Percentiles rank a stretch among this genome's conserved stretches.
Evolutionary conservation across 2,113 vertebrate genomes (phyloP).

Genomic region (Scopus umbretta): DNA sequence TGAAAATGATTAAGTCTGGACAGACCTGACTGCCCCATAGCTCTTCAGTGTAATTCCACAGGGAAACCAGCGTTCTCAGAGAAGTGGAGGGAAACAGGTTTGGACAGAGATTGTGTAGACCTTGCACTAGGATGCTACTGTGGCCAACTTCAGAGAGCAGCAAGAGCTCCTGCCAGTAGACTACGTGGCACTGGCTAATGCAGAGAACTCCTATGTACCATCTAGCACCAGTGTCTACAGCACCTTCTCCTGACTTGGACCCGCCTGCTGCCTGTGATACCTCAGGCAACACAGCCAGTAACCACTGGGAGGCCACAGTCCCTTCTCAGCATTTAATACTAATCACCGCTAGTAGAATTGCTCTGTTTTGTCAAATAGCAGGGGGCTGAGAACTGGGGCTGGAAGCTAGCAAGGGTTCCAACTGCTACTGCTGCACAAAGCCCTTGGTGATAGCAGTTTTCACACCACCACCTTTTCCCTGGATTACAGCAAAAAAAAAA

Average conservation of each 20-base stretch:
- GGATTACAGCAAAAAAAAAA: too few species aligned
- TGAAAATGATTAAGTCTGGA: not conserved
- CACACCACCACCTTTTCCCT: not conserved
- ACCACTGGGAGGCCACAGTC: not conserved
- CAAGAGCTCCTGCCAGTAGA: not conserved
- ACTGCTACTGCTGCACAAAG: not conserved
- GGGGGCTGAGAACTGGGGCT: not conserved
- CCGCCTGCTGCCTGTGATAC: not conserved
- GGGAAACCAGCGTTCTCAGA: not conserved
- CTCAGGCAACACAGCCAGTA: not conserved
- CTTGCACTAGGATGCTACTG: not conserved
- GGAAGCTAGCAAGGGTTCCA: too few species aligned
- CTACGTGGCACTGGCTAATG: too few species aligned
- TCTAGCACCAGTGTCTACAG: not conserved
- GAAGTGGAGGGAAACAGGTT: accelerated
- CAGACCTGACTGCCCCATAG: not conserved
- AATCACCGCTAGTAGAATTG: not conserved
- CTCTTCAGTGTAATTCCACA: not conserved
- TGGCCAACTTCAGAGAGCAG: not conserved
- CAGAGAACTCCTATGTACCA: not conserved
- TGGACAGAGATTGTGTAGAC: not conserved
- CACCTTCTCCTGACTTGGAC: not conserved
- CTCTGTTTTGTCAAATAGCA: not conserved
- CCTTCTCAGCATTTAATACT: not conserved
- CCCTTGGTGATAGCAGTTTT: not conserved